Base-by-base conservation (phyloP, 92 coral and sea anemone genomes). In the Ricordea florida region DNA sequence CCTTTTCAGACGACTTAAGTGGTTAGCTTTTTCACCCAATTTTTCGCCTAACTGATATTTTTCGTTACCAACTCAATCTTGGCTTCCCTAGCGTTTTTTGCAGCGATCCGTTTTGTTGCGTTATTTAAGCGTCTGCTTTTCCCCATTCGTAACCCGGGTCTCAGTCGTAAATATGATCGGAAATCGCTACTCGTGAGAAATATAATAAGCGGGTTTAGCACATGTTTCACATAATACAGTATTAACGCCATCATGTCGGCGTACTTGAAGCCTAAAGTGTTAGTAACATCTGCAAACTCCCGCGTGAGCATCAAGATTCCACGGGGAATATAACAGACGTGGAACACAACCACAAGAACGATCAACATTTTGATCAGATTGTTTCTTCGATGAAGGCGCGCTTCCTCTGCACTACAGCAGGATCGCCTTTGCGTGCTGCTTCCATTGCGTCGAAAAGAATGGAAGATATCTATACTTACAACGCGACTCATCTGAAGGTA, bases 301-400 rank as follows among this genome's bases (percentile, higher is more conserved):
- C 23, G 61, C 11, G 70, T 55, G 0, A 87, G 46, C 88, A 87
- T 87, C 13, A 76, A 32, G 10, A 47, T 41, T 31, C 84, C 87
- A 4, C 88, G 59, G 3, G 92, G 92, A 50, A 87, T 62, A 37
- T 76, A 69, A 30, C 92, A 79, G 32, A 82, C 51, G 31, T 87
- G 92, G 36, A 87, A 87, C 0, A 72, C 35, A 1, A 36, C 60
- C 5, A 87, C 76, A 20, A 87, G 67, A 30, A 48, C 46, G 28
- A 87, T 69, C 36, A 62, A 21, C 58, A 78, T 70, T 9, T 52
- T 60, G 13, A 67, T 47, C 17, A 78, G 26, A 17, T 30, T 57
- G 10, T 42, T 23, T 57, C 34, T 57, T 26, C 34, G 40, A n/a
- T n/a, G n/a, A n/a, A n/a, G n/a, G n/a, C n/a, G n/a, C n/a, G n/a